These are phyloP conservation scores for Drosophila santomea DNA, from an alignment of 1,140 invertebrate genomes.

Conservation along the genomic window DNA sequence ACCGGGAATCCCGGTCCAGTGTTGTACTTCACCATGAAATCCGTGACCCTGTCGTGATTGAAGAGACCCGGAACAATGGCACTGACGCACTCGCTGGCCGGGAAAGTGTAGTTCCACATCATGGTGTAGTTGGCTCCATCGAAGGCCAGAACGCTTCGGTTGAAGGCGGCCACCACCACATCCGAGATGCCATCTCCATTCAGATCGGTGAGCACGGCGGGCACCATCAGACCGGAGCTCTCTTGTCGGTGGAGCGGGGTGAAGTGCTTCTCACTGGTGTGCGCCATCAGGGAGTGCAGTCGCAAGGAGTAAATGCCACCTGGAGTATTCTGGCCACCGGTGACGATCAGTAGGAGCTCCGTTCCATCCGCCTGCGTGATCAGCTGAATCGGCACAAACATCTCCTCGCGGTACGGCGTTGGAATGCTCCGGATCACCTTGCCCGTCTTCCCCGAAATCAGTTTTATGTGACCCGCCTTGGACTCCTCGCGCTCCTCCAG, in stretches of 20 bases:
- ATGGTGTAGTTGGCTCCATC: slow-evolving; percentile 88
- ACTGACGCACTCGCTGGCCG: slow-evolving; percentile 88
- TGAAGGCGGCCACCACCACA: slow-evolving; percentile 90
- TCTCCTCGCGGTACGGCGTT: slow-evolving; percentile 89
- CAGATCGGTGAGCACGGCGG: slow-evolving; percentile 91
- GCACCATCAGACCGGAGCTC: slow-evolving; percentile 86
- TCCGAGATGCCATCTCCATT: slow-evolving; percentile 90
- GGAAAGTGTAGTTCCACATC: slow-evolving; percentile 91
- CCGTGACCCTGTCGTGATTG: slow-evolving; percentile 92
- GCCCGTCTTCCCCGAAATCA: slow-evolving; percentile 90
- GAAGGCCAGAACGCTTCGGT: slow-evolving; percentile 90
- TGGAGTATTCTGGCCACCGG: slow-evolving; percentile 90
- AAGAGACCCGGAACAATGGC: slow-evolving; percentile 93
- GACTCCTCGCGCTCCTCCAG: slow-evolving; percentile 85
- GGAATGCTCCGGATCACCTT: slow-evolving; percentile 87
- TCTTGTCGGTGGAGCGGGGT: slow-evolving; percentile 65
- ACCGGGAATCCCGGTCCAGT: slow-evolving; percentile 90
- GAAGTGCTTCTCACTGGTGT: slow-evolving; percentile 82
- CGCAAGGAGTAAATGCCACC: slow-evolving; percentile 90
- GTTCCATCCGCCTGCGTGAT: slow-evolving; percentile 76
- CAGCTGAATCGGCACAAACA: slow-evolving; percentile 88
- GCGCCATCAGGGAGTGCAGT: slow-evolving; percentile 84
- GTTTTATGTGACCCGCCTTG: slow-evolving; percentile 87
- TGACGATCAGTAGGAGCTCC: slow-evolving; percentile 87
- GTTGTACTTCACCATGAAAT: slow-evolving; percentile 93